Evolutionary conservation across 2,888 invertebrate genomes (phyloP), one percentile per base, ranked within the genome.

Genomic region (Anarsia innoxiella): DNA sequence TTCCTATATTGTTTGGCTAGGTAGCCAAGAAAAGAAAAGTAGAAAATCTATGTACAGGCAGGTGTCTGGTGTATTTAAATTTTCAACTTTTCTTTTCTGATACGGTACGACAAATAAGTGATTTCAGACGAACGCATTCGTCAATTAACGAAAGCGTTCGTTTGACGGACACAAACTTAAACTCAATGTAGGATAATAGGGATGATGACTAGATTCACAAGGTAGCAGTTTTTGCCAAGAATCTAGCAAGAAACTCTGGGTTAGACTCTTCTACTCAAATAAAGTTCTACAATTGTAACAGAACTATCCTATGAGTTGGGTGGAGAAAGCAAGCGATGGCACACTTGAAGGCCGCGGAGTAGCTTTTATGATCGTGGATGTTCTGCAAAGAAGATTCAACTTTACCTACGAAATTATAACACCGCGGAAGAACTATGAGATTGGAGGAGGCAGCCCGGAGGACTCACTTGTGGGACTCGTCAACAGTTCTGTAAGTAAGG

Each of bases 401-500:
- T 94, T 95, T 45, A 90, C 90, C 0, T 94, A 91, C 53, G 88
- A 90, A 9, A 83, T 94, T 1, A 66, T 91, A 9, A 65, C 86
- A 31, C 92, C 93, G 0, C 71, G 83, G 4, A 80, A 76, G 28
- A 90, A 92, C 56, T 82, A 86, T 5, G 86, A 91, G 45, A 69
- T 88, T 2, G 87, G 91, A 32, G 90, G 91, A 0, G 79, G 84
- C 5, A 63, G 62, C 0, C 70, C 77, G 1, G 73, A 85, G 12
- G 86, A 82, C 0, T 93, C 93, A 5, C 66, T 94, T 12, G 76
- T 93, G 26, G 87, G 89, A 41, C 74, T 91, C 47, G 68, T 94
- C 0, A 82, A 87, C 40, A 67, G 73, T 31, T 85, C 86, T 54
- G 92, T 91, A 70, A 70, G 78, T 68, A 26, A 19, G 3, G 19